Percentiles rank a stretch among this genome's conserved stretches.
phyloP scores from a whole-genome alignment of 2,113 vertebrate genomes.

The Uria lomvia region DNA sequence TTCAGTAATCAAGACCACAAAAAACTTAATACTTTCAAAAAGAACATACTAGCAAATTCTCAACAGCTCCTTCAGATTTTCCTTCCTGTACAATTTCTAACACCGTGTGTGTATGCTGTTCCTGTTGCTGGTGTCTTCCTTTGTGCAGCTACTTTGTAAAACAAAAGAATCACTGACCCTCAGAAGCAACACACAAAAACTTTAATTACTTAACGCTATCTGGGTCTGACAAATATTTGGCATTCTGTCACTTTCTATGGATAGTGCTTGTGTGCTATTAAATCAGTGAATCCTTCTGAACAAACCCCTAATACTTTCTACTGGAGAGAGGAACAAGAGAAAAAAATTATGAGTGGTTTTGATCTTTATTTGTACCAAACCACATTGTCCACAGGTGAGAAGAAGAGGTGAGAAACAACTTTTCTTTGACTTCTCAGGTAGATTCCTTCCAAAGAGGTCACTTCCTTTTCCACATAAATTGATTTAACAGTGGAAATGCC shows the following conservation, averaged over 20 bases:
- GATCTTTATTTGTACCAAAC: background rate
- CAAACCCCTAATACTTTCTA: background rate
- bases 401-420: background rate
- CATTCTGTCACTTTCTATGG: background rate
- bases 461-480: background rate
- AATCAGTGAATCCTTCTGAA: background rate
- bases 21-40: background rate
- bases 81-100: background rate
- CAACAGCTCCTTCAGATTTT: background rate
- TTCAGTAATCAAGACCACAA: background rate
- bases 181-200: background rate
- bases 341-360: background rate
- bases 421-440: background rate
- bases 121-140: background rate
- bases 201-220: background rate
- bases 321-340: background rate
- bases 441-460: background rate
- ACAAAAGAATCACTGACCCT: background rate
- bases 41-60: background rate
- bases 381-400: accelerated
- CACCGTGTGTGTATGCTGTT: background rate
- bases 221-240: background rate
- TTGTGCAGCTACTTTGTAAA: background rate
- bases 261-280: background rate
- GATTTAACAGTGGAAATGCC: background rate